Evolutionary conservation across 1,140 invertebrate genomes (phyloP).

Genomic region (Drosophila guanche): DNA sequence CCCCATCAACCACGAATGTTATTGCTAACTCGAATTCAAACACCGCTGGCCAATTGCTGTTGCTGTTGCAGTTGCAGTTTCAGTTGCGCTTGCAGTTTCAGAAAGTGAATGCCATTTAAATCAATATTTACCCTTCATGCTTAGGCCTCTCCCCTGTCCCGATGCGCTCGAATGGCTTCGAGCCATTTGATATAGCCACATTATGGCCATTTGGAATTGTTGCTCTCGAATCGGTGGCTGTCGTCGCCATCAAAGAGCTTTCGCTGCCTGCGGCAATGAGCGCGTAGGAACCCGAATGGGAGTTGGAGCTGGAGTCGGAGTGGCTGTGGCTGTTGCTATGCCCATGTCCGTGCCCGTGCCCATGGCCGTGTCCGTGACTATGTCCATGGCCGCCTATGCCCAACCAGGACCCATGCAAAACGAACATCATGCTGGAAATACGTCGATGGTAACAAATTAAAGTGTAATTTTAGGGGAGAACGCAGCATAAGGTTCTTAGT

Average conservation of each 20-base stretch:
- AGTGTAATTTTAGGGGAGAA: neutral
- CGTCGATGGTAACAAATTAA: slow-evolving; percentile 12
- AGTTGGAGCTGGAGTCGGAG: slow-evolving; percentile 35
- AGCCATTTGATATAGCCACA: slow-evolving; percentile 51
- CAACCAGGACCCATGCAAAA: slow-evolving; percentile 88
- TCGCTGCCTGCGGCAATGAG: neutral
- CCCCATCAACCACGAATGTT: neutral
- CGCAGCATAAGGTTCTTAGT: too few relatives aligned
- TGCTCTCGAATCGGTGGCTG: slow-evolving; percentile 6
- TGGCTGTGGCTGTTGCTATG: slow-evolving; percentile 42
- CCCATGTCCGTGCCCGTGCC: slow-evolving; percentile 40
- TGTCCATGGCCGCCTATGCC: slow-evolving; percentile 63
- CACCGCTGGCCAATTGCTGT: slow-evolving; percentile 16
- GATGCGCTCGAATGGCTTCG: slow-evolving; percentile 40
- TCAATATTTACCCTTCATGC: slow-evolving; percentile 23
- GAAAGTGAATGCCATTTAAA: slow-evolving; percentile 34
- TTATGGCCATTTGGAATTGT: slow-evolving; percentile 34
- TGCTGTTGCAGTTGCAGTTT: too few relatives aligned
- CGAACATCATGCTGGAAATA: slow-evolving; percentile 87
- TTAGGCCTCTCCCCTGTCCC: slow-evolving; percentile 12
- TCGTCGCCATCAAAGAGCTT: slow-evolving; percentile 8
- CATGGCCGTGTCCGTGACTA: slow-evolving; percentile 53
- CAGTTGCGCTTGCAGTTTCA: slow-evolving; percentile 18
- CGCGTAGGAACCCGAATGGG: slow-evolving; percentile 7
- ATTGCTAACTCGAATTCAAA: slow-evolving; percentile 17